These are phyloP conservation scores for Monochamus saltuarius DNA, from an alignment of 1,140 invertebrate genomes.

Conservation along the genomic window DNA sequence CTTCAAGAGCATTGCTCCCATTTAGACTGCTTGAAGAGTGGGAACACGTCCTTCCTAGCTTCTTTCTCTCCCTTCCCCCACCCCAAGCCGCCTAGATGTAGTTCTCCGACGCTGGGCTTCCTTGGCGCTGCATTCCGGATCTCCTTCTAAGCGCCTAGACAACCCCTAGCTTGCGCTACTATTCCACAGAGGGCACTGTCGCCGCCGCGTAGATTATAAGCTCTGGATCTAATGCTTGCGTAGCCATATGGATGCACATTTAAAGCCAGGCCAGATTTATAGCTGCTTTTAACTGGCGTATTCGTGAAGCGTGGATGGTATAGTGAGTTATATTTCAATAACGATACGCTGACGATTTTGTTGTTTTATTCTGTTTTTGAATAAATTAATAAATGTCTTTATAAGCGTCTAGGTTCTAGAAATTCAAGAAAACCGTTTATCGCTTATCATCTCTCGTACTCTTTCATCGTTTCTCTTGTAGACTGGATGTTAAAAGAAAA, in stretches of 20 bases:
- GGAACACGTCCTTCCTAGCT: not conserved
- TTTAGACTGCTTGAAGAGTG: no score
- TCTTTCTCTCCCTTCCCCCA: not conserved
- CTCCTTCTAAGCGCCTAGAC: slow-evolving; percentile 14
- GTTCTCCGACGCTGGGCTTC: slow-evolving; percentile 14
- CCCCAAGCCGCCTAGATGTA: slow-evolving; percentile 4
- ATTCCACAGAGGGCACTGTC: slow-evolving; percentile 37
- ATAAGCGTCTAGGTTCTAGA: no score
- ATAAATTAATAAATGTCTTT: no score
- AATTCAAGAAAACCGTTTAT: no score
- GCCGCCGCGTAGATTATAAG: slow-evolving; percentile 23
- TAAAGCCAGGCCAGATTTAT: slow-evolving; percentile 23
- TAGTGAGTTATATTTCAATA: no score
- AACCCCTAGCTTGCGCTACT: slow-evolving; percentile 35
- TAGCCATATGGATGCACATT: slow-evolving; percentile 21
- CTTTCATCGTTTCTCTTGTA: no score
- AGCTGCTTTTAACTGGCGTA: slow-evolving; percentile 30
- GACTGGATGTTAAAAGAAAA: no score
- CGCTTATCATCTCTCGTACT: no score
- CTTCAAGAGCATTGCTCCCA: no score
- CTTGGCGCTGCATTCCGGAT: slow-evolving; percentile 38
- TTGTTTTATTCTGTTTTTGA: no score
- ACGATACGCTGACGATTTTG: no score
- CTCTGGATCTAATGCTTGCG: not conserved
- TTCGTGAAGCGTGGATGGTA: no score